These are phyloP conservation scores for Ophion slaviceki DNA, from an alignment of 2,888 invertebrate genomes.

Conservation along the genomic window DNA sequence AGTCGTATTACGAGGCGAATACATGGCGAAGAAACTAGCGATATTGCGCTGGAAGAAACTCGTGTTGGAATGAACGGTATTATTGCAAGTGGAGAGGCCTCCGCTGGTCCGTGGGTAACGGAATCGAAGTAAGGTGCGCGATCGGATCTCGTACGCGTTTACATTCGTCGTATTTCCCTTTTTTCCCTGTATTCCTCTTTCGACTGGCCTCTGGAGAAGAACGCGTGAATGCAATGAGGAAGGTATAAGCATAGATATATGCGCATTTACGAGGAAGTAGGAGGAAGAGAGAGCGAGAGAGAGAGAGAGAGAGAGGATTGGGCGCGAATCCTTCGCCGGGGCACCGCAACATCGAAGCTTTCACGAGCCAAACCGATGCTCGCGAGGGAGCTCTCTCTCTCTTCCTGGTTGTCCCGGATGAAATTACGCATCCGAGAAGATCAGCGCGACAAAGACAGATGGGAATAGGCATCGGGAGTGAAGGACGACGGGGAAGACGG, in stretches of 20 bases:
- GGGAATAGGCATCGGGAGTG: slow-evolving; percentile 63
- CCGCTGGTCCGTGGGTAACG: slow-evolving; percentile 54
- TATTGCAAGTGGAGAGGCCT: slow-evolving; percentile 52
- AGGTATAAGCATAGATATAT: slow-evolving; percentile 21
- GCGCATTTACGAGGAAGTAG: slow-evolving; percentile 25
- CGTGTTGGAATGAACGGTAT: slow-evolving; percentile 57
- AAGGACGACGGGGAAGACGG: slow-evolving; percentile 66
- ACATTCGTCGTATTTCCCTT: slow-evolving; percentile 60
- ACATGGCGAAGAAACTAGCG: slow-evolving; percentile 34
- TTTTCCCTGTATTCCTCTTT: slow-evolving; percentile 8
- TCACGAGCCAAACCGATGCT: slow-evolving; percentile 59
- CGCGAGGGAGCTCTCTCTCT: slow-evolving; percentile 47
- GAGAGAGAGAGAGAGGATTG: slow-evolving; percentile 35
- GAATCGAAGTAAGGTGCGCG: slow-evolving; percentile 66
- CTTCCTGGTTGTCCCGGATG: slow-evolving; percentile 76
- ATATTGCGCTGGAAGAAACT: slow-evolving; percentile 45
- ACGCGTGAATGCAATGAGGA: slow-evolving; percentile 53
- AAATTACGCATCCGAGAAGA: slow-evolving; percentile 75
- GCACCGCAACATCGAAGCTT: slow-evolving; percentile 53
- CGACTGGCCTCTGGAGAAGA: slow-evolving; percentile 48
- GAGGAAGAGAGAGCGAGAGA: slow-evolving; percentile 16
- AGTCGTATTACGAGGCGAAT: neutral
- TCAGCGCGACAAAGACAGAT: slow-evolving; percentile 62
- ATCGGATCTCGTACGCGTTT: slow-evolving; percentile 61
- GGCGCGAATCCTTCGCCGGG: slow-evolving; percentile 51